Evolutionary conservation across 2,888 invertebrate species (phyloP), one percentile per base, ranked within the genome.

Genomic region (Lobophora halterata): DNA sequence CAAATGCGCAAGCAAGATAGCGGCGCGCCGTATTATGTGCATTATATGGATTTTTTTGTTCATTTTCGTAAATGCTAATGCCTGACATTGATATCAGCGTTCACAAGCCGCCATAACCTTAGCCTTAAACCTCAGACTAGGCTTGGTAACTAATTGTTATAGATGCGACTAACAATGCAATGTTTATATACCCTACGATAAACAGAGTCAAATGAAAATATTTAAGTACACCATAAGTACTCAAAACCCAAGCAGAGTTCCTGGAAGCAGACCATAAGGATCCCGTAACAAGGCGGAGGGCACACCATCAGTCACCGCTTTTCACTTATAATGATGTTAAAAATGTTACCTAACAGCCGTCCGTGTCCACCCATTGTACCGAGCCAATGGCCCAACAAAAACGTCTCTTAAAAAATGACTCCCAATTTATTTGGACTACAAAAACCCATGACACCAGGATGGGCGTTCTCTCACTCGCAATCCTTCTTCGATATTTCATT

Each of bases 281-380:
- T 48, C 49, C 52, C 41, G 61, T 62, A 65, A 58, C 64, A 61
- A 62, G 58, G 46, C 47, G 41, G 26, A 39, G 40, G 53, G 41
- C 36, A 45, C 57, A 73, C 67, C 77, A 86, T 86, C 83, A 81
- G 67, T 86, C 85, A 85, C 64, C 50, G 66, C 72, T 76, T 79
- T 81, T 79, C 79, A 83, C 74, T 82, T 86, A 87, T 87, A 87
- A 87, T 86, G 87, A 87, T 87, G 85, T 87, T 83, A 79, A 81
- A 79, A 82, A 83, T 73, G 81, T 85, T 75, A 78, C 83, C 71
- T 79, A 85, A 86, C 82, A 82, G 79, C 61, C 74, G 65, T 71
- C 73, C 76, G 69, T 87, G 85, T 86, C 83, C 81, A 78, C 82
- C 85, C 81, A 86, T 86, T 87, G 85, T 86, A 82, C 63, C 48